Evolutionary conservation across 2,797 vertebrate genomes (phyloP), one percentile per base, ranked within the genome.

Genomic region (Erpetoichthys calabaricus): DNA sequence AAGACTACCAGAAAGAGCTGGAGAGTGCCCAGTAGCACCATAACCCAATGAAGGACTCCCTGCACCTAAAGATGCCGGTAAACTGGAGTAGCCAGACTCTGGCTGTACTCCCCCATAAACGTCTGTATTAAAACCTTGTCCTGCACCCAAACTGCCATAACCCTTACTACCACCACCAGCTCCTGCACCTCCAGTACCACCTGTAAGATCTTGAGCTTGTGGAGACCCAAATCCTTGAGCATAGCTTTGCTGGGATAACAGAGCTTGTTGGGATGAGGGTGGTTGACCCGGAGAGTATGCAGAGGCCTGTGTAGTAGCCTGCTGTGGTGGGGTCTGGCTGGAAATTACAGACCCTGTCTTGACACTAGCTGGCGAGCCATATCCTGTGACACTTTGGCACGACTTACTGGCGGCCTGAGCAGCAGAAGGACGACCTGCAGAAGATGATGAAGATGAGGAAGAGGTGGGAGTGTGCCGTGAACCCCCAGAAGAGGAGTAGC

Each of bases 31-130:
- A 3, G 92, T 90, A 55, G 88, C 81, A 44, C 79, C 88, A 1
- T 97, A 97, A 54, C 82, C 89, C 53, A 95, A 72, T 0, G 92
- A 94, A 0, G 93, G 92, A 68, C 93, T 97, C 55, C 91, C 90
- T 0, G 91, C 87, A 59, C 86, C 86, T 44, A 86, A 65, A 54
- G 86, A 86, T 9, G 84, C 78, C 50, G 86, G 83, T 53, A 88
- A 75, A 25, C 84, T 85, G 47, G 81, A 80, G 67, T 86, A 88
- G 52, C 83, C 46, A 6, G 46, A 47, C 5, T 5, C 81, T 7
- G 84, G 84, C 65, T 88, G 84, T 3, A 79, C 47, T n/a, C n/a
- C n/a, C 47, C 83, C 84, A 43, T 87, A 88, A 10, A 86, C 76
- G 45, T 88, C 86, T 7, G 84, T 68, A 7, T 83, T 77, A 64